Evolutionary conservation across 2,797 vertebrate genomes (phyloP).

Genomic region (Phaenicophaeus curvirostris): DNA sequence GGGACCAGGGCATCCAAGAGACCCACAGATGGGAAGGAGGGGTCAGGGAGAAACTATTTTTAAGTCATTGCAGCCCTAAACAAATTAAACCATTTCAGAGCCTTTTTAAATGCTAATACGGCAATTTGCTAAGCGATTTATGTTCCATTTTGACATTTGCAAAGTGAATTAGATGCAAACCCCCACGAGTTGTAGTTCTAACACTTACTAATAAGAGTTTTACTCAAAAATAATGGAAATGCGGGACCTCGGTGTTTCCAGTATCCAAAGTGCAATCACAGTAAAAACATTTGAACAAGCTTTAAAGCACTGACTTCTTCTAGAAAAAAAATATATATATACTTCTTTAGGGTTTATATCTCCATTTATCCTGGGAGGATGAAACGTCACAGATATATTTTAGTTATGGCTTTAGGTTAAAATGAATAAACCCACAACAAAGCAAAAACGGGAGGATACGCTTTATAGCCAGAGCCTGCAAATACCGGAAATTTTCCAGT

Average conservation of each 20-base stretch:
- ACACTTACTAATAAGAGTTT: conserved; percentile 61
- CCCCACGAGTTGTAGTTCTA: conserved; percentile 46
- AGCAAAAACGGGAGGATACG: conserved; percentile 35
- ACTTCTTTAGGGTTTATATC: conserved; percentile 20
- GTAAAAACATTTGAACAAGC: conserved; percentile 28
- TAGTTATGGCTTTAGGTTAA: conserved; percentile 57
- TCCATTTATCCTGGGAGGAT: conserved; percentile 55
- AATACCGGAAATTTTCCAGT: conserved; percentile 40
- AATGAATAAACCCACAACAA: conserved; percentile 62
- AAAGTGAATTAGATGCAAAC: conserved; percentile 68
- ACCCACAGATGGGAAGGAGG: conserved; percentile 30
- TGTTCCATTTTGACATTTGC: conserved; percentile 57
- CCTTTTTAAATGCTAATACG: conserved; percentile 65
- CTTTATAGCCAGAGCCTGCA: conserved; percentile 20
- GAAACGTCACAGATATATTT: conserved; percentile 54
- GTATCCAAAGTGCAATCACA: conserved; percentile 47
- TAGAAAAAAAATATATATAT: not conserved
- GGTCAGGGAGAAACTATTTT: conserved; percentile 39
- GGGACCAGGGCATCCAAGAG: not conserved
- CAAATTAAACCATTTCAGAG: conserved; percentile 64
- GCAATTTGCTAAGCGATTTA: conserved; percentile 66
- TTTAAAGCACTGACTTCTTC: conserved; percentile 31
- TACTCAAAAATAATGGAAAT: conserved; percentile 58
- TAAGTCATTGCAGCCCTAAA: conserved; percentile 48
- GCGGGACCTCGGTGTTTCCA: not conserved